Percentiles rank a stretch among this genome's conserved stretches.
Evolutionary conservation across 2,113 vertebrate genomes (phyloP).

Genomic region (Capreolus pygargus): DNA sequence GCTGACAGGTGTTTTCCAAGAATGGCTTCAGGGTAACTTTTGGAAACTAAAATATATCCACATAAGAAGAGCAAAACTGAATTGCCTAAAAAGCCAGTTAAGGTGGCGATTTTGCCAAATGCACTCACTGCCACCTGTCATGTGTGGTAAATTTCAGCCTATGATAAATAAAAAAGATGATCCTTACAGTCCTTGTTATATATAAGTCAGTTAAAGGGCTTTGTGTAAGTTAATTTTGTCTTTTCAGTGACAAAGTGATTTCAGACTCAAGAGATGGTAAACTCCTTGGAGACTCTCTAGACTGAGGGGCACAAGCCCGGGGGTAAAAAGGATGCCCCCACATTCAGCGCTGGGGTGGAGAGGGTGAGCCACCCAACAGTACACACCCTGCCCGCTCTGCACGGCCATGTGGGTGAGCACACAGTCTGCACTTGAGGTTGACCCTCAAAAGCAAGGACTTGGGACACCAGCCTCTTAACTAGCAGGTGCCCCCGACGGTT

Average conservation of each 20-base stretch:
- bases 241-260: neutral
- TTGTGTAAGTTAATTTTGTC: neutral
- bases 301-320: too few species aligned
- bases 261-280: neutral
- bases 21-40: neutral
- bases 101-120: neutral
- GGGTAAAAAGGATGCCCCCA: neutral
- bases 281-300: neutral
- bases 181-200: neutral
- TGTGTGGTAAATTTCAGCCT: neutral
- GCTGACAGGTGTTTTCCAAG: neutral
- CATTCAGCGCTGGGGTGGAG: neutral
- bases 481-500: neutral
- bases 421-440: neutral
- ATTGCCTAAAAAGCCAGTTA: neutral
- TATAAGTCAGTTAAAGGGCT: neutral
- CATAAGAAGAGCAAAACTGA: neutral
- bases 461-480: neutral
- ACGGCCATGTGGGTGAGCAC: neutral
- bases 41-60: neutral
- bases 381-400: neutral
- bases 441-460: too few species aligned
- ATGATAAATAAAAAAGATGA: too few species aligned
- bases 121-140: neutral
- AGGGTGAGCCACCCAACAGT: too few species aligned